phyloP scores from a whole-genome alignment of 2,888 invertebrate species.

The Meiosimyza platycephala region DNA sequence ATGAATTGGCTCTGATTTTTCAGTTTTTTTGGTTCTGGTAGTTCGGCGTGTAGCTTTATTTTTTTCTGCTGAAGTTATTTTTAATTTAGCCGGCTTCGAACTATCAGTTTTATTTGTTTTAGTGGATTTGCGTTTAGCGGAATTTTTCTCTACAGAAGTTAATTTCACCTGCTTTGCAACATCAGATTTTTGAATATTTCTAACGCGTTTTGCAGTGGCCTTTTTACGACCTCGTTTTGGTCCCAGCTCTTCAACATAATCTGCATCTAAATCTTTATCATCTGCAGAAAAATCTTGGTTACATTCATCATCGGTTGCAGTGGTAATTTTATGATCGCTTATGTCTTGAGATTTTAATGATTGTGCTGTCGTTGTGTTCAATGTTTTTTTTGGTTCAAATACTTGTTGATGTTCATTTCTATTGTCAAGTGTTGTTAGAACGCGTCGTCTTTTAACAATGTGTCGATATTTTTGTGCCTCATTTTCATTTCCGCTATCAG shows the following conservation, averaged over 20 bases:
- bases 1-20: background rate
- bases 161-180: conserved; percentile 10
- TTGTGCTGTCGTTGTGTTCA: background rate
- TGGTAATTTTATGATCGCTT: background rate
- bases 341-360: background rate
- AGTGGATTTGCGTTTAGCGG: conserved; percentile 10
- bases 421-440: conserved; percentile 46
- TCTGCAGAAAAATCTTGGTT: conserved; percentile 48
- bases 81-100: background rate
- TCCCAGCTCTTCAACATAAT: conserved; percentile 43
- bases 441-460: conserved; percentile 71
- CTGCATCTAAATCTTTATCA: conserved; percentile 43
- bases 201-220: conserved; percentile 44
- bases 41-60: background rate
- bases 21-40: background rate
- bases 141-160: conserved; percentile 31
- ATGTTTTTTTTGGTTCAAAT: background rate
- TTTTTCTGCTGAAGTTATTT: background rate
- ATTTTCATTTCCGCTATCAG: conserved; percentile 75
- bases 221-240: conserved; percentile 46
- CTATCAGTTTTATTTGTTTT: conserved; percentile 25
- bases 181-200: background rate
- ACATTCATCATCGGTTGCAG: background rate
- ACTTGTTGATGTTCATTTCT: conserved; percentile 27
- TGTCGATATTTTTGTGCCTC: conserved; percentile 69